Conservation (phyloP, 2,888 invertebrate genomes). For the Pantelozetes paolii region DNA sequence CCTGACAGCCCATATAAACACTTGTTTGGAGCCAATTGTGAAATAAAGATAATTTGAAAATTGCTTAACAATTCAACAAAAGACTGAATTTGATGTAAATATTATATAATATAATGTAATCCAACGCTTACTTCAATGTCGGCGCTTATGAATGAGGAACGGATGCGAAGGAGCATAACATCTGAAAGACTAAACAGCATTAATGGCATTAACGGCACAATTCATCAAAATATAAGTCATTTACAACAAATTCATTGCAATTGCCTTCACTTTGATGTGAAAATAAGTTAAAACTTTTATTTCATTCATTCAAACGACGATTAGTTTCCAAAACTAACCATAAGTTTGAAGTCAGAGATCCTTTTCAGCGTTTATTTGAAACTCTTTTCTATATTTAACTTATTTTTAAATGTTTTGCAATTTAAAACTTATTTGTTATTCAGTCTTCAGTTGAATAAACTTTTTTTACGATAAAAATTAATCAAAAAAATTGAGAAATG, state of each 20-base stretch:
- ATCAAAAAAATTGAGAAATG: too few species aligned
- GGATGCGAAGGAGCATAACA: neutral
- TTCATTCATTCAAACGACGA: conserved; percentile 16
- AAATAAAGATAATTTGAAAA: conserved; percentile 11
- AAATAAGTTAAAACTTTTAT: neutral
- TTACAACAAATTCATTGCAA: neutral
- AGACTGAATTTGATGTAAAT: neutral
- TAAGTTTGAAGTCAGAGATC: neutral
- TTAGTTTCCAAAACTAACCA: neutral
- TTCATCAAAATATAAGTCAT: conserved; percentile 22
- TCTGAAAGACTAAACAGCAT: conserved; percentile 7
- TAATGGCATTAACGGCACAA: neutral
- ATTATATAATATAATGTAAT: conserved; percentile 21
- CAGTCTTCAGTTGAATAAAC: conserved; percentile 1
- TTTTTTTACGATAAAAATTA: neutral
- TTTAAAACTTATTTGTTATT: neutral
- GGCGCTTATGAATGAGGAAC: neutral
- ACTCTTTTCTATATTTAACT: neutral
- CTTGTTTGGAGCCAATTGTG: conserved; percentile 18
- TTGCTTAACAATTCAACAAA: neutral
- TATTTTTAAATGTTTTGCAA: neutral
- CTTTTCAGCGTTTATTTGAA: neutral
- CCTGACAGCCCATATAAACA: neutral
- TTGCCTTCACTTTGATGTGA: neutral
- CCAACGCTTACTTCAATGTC: neutral